phyloP scores from a whole-genome alignment of 2,797 vertebrate species.

The Alosa sapidissima region DNA sequence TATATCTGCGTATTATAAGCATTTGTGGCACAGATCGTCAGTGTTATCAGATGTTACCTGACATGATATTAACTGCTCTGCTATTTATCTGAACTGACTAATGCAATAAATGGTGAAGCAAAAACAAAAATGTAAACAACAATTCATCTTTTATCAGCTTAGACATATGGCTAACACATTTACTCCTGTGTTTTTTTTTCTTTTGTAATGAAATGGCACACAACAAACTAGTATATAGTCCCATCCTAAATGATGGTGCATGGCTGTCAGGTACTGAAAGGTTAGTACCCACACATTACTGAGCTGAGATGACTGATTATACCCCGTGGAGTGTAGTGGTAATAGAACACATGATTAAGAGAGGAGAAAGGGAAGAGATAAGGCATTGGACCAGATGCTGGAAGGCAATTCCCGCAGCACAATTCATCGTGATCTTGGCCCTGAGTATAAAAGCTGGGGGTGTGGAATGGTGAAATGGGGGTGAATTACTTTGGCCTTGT shows the following conservation, averaged over 20 bases:
- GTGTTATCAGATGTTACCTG: not conserved
- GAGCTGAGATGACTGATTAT: not conserved
- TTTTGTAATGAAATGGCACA: not conserved
- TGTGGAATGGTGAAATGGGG: not conserved
- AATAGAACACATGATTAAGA: not conserved
- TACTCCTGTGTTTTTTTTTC: not conserved
- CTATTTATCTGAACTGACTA: not conserved
- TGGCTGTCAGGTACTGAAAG: not conserved
- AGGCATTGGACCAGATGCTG: not conserved
- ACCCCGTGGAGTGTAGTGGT: not conserved
- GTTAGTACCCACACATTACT: not conserved
- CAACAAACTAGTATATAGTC: not conserved
- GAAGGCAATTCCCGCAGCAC: not conserved
- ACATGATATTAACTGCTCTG: not conserved
- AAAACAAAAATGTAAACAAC: not conserved
- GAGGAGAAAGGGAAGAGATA: not conserved
- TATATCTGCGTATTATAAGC: not conserved
- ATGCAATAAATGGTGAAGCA: not conserved
- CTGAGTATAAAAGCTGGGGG: not conserved
- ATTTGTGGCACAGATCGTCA: not conserved
- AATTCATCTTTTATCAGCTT: not conserved
- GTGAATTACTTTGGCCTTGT: not conserved
- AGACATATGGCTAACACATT: not conserved
- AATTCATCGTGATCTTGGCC: not conserved
- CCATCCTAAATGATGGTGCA: not conserved